Evolutionary conservation across 2,797 vertebrate species (phyloP).

Genomic region (Sparidentex hasta): DNA sequence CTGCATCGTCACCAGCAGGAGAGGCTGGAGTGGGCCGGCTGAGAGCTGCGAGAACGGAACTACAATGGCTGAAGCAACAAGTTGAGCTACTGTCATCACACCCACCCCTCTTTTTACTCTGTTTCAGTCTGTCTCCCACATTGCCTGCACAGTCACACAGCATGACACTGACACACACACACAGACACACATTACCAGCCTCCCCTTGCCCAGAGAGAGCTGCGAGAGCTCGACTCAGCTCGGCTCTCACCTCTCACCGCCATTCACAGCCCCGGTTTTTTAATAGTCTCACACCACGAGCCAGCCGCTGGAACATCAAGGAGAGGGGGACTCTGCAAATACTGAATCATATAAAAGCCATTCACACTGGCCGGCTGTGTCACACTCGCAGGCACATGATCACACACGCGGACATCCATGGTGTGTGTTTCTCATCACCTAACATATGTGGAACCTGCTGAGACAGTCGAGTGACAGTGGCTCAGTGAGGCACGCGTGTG

Average conservation of each 20-base stretch:
- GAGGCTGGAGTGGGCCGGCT: slow-evolving; percentile 46
- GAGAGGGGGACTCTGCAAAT: slow-evolving; percentile 39
- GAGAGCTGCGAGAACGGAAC: slow-evolving; percentile 32
- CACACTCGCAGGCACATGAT: slow-evolving; percentile 26
- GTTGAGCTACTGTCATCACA: slow-evolving; percentile 73
- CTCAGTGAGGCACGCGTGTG: not conserved
- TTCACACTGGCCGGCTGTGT: slow-evolving; percentile 42
- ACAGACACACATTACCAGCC: slow-evolving; percentile 23
- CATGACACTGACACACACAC: slow-evolving; percentile 52
- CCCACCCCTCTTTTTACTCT: slow-evolving; percentile 63
- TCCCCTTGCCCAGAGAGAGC: slow-evolving; percentile 28
- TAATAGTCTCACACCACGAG: slow-evolving; percentile 62
- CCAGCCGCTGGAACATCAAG: slow-evolving; percentile 57
- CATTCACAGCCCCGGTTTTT: slow-evolving; percentile 51
- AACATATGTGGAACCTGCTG: not conserved
- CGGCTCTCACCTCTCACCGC: slow-evolving; percentile 59
- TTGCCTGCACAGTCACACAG: slow-evolving; percentile 60
- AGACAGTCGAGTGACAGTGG: not conserved
- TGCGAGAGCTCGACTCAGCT: slow-evolving; percentile 52
- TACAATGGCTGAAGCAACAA: slow-evolving; percentile 70
- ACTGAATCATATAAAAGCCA: slow-evolving; percentile 58
- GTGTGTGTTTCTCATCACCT: not conserved
- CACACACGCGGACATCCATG: slow-evolving; percentile 18
- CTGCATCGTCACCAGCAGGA: slow-evolving; percentile 49
- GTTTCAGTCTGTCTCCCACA: slow-evolving; percentile 67